Percentiles rank a stretch among this genome's conserved stretches.
These are phyloP conservation scores for Clarias pachynema DNA, from an alignment of 2,797 vertebrate species.

Conservation along the genomic window DNA sequence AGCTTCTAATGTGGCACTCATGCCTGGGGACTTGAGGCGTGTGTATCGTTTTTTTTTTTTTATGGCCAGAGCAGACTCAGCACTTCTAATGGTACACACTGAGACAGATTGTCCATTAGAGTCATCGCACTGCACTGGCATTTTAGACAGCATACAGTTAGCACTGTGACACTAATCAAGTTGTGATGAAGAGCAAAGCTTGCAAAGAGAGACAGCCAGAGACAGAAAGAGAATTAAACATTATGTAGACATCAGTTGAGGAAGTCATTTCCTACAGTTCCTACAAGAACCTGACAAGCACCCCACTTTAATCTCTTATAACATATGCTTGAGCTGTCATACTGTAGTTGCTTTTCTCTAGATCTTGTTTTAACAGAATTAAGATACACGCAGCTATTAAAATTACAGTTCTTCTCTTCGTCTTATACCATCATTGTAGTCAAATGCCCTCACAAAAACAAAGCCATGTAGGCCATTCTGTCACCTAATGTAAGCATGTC, in stretches of 20 bases:
- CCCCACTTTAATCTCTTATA: constrained; percentile 51
- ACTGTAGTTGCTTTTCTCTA: not conserved
- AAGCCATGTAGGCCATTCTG: not conserved
- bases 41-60: not conserved
- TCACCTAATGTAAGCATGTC: constrained; percentile 33
- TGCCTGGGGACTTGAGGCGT: constrained; percentile 18
- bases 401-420: not conserved
- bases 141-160: constrained; percentile 40
- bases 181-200: constrained; percentile 8
- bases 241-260: constrained; percentile 42
- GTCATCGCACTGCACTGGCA: constrained; percentile 17
- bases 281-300: constrained; percentile 42
- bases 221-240: constrained; percentile 26
- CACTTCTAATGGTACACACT: constrained; percentile 21
- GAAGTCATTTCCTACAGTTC: constrained; percentile 12
- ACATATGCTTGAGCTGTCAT: constrained; percentile 29
- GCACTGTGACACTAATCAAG: constrained; percentile 36
- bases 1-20: constrained; percentile 29
- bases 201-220: not conserved
- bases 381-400: not conserved
- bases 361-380: constrained; percentile 28
- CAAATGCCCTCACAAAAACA: not conserved
- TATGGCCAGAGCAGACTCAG: constrained; percentile 19
- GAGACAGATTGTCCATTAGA: constrained; percentile 45
- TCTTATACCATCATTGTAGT: constrained; percentile 1